phyloP scores from a whole-genome alignment of 2,797 vertebrate genomes.

The Amblyopsis hoosieri region DNA sequence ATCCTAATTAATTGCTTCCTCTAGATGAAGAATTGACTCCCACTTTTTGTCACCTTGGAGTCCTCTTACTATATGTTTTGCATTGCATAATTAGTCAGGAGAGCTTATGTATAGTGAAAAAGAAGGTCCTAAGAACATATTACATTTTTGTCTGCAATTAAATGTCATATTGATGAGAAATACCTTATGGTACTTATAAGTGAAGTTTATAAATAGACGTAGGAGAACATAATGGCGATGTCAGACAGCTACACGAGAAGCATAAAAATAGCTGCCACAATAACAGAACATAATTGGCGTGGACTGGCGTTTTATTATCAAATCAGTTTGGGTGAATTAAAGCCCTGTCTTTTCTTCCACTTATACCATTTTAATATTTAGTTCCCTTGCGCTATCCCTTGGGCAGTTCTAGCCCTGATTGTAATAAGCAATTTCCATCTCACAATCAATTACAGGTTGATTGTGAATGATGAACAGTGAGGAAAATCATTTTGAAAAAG shows the following conservation, averaged over 20 bases:
- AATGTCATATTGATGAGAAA: neutral
- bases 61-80: constrained; percentile 43
- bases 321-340: constrained; percentile 78
- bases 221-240: constrained; percentile 29
- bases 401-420: constrained; percentile 49
- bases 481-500: constrained; percentile 26
- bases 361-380: constrained; percentile 73
- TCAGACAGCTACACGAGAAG: constrained; percentile 32
- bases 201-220: constrained; percentile 13
- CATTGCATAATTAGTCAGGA: constrained; percentile 43
- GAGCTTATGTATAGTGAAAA: constrained; percentile 24
- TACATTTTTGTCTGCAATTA: neutral
- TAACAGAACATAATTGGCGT: constrained; percentile 70
- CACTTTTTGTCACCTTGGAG: constrained; percentile 74
- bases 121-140: constrained; percentile 8
- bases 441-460: constrained; percentile 70
- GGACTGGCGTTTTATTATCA: constrained; percentile 73
- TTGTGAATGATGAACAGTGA: constrained; percentile 53
- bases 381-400: constrained; percentile 48
- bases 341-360: constrained; percentile 70
- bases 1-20: constrained; percentile 79
- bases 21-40: constrained; percentile 72
- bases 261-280: constrained; percentile 39
- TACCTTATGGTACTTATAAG: too few species aligned
- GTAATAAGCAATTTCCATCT: constrained; percentile 69